phyloP scores from a whole-genome alignment of 2,797 vertebrate genomes.

The Malacoctenus gilli region DNA sequence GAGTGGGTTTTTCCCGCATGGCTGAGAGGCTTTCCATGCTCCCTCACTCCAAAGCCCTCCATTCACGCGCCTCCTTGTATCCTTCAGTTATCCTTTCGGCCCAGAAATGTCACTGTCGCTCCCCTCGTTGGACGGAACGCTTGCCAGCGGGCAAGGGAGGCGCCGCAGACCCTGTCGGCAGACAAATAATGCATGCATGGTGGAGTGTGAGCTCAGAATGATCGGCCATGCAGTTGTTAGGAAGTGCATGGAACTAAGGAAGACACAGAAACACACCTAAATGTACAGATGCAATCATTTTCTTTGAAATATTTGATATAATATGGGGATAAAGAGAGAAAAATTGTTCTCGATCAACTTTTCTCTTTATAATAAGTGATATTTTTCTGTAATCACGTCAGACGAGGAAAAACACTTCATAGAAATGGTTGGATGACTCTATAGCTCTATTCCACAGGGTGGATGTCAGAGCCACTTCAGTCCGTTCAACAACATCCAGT shows the following conservation, averaged over 20 bases:
- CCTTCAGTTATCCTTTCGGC: slow-evolving; percentile 44
- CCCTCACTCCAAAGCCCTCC: slow-evolving; percentile 15
- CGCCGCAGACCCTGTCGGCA: slow-evolving; percentile 11
- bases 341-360: too few species aligned
- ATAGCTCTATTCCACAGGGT: too few species aligned
- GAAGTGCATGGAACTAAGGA: too few species aligned
- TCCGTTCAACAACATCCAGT: background rate
- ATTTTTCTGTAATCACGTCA: too few species aligned
- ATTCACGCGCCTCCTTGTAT: slow-evolving; percentile 19
- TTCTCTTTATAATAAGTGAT: too few species aligned
- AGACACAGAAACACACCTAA: too few species aligned
- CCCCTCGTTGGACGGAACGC: slow-evolving; percentile 36
- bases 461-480: slow-evolving; percentile 9
- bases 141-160: slow-evolving; percentile 33
- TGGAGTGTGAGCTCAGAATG: slow-evolving; percentile 3
- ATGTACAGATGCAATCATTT: background rate
- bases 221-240: background rate
- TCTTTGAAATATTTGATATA: too few species aligned
- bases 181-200: slow-evolving; percentile 14
- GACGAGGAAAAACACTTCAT: background rate
- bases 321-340: too few species aligned
- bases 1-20: slow-evolving; percentile 49
- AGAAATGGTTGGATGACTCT: slow-evolving; percentile 1
- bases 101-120: slow-evolving; percentile 65
- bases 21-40: slow-evolving; percentile 66